Percentiles rank a stretch among this genome's conserved stretches.
Evolutionary conservation across 1,140 invertebrate genomes (phyloP).

Genomic region (Armadillidium nasatum): DNA sequence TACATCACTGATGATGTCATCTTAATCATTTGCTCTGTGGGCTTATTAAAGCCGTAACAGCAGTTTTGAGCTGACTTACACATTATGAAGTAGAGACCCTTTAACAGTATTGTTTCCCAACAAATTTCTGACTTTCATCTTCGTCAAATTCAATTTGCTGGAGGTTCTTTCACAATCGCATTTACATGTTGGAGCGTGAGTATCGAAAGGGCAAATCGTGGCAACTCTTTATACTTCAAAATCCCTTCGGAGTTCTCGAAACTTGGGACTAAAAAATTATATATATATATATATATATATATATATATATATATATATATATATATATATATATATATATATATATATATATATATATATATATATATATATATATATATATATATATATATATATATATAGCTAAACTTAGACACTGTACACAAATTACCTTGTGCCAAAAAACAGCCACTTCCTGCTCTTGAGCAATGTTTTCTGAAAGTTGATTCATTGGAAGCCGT

Average conservation of each 20-base stretch:
- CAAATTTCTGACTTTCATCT: neutral
- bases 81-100: neutral
- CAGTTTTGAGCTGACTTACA: no score
- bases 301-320: no score
- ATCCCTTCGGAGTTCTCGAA: slow-evolving; percentile 17
- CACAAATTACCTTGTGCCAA: no score
- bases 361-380: no score
- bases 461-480: slow-evolving; percentile 12
- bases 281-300: no score
- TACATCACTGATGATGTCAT: no score
- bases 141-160: neutral
- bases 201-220: slow-evolving; percentile 13
- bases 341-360: no score
- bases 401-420: no score
- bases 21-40: no score
- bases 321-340: no score
- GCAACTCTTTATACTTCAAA: neutral
- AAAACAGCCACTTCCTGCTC: neutral
- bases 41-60: no score
- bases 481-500: neutral
- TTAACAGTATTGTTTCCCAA: neutral
- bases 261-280: neutral
- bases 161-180: slow-evolving; percentile 10
- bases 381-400: no score
- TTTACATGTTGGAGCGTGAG: slow-evolving; percentile 23